Evolutionary conservation across 2,797 vertebrate species (phyloP).

Genomic region (Muscicapa striata): DNA sequence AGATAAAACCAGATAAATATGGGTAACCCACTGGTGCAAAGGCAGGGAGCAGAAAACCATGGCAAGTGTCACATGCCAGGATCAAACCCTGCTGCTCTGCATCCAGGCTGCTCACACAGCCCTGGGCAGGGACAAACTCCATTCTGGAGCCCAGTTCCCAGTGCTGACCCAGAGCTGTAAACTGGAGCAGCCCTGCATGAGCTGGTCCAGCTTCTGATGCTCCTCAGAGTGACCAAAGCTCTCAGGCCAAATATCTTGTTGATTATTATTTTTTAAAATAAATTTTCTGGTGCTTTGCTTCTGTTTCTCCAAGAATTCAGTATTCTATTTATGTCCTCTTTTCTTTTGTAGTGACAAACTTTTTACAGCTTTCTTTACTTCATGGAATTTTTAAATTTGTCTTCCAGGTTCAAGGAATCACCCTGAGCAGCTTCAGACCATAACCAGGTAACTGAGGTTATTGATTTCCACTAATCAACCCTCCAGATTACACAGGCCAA

Average conservation of each 20-base stretch:
- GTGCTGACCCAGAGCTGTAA: no score
- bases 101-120: no score
- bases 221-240: not conserved
- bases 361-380: not conserved
- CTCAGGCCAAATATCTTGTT: not conserved
- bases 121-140: no score
- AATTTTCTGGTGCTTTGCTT: not conserved
- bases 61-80: no score
- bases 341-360: not conserved
- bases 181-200: not conserved
- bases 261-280: no score
- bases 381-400: not conserved
- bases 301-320: not conserved
- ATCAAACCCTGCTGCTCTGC: no score
- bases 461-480: not conserved
- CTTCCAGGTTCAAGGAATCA: not conserved
- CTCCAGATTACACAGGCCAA: not conserved
- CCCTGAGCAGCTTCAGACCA: not conserved
- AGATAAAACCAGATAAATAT: not conserved
- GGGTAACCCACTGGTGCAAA: not conserved
- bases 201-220: not conserved
- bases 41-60: not conserved
- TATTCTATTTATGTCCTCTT: not conserved
- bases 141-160: not conserved
- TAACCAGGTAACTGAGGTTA: not conserved